phyloP scores from a whole-genome alignment of 1,140 invertebrate species.

The Drosophila nasuta region DNA sequence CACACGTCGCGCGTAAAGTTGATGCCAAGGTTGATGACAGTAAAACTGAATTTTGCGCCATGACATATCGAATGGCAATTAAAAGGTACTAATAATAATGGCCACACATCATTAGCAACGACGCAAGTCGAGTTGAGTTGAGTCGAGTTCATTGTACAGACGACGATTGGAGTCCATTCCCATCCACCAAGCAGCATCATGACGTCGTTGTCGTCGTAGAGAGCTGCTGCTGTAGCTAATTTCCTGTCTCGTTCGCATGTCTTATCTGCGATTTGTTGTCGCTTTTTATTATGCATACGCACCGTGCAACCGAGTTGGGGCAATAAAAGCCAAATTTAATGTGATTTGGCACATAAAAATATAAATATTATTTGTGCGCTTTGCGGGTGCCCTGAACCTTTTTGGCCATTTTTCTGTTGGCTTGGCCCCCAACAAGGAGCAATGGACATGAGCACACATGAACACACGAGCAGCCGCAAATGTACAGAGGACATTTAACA shows the following conservation, averaged over 20 bases:
- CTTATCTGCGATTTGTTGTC: conserved; percentile 69
- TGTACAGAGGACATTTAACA: conserved; percentile 46
- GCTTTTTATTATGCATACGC: conserved; percentile 81
- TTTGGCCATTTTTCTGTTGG: conserved; percentile 9
- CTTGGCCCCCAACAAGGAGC: conserved; percentile 9
- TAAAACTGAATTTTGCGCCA: conserved; percentile 29
- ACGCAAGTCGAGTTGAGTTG: not conserved
- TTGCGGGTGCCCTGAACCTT: conserved; percentile 57
- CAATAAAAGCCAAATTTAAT: conserved; percentile 79
- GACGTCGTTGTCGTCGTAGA: conserved; percentile 21
- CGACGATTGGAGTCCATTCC: conserved; percentile 1
- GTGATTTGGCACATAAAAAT: conserved; percentile 80
- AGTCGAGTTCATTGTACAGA: conserved; percentile 51
- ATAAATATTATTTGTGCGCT: conserved; percentile 73
- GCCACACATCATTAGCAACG: conserved; percentile 55
- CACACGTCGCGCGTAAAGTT: conserved; percentile 16
- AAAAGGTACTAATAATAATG: conserved; percentile 61
- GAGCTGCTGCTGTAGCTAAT: conserved; percentile 44
- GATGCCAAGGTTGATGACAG: conserved; percentile 74
- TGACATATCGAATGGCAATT: conserved; percentile 78
- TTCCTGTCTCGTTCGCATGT: conserved; percentile 76
- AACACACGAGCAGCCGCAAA: conserved; percentile 2
- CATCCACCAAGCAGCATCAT: not conserved
- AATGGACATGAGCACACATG: conserved; percentile 23
- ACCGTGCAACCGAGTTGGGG: conserved; percentile 43